Percentiles rank a stretch among this genome's conserved stretches.
phyloP scores from a whole-genome alignment of 2,113 vertebrate genomes.

The Leucoraja erinaceus region DNA sequence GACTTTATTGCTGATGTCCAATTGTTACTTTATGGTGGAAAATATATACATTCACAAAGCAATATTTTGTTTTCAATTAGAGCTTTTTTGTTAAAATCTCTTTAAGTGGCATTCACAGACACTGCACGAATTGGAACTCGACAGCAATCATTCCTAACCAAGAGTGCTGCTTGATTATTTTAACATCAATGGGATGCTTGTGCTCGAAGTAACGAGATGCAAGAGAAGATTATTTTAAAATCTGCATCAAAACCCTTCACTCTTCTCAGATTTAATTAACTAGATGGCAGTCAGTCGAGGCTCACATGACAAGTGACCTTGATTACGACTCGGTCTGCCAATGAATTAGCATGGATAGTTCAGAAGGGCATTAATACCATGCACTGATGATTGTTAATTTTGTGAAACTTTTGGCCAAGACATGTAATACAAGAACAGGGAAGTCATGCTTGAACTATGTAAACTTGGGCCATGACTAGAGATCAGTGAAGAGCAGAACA shows the following conservation, averaged over 20 bases:
- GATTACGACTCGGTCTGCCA: not conserved
- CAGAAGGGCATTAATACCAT: not conserved
- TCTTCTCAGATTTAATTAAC: not conserved
- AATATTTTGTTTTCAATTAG: not conserved
- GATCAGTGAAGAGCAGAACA: no score
- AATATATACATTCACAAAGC: not conserved
- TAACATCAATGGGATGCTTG: no score
- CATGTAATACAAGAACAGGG: no score
- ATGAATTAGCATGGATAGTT: not conserved
- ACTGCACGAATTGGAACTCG: not conserved
- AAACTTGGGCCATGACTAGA: no score
- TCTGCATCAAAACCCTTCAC: not conserved
- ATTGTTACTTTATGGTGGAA: not conserved
- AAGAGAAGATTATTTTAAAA: not conserved
- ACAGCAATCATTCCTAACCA: not conserved
- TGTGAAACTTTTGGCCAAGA: not conserved
- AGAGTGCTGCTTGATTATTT: constrained; percentile 15
- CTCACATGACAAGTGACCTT: not conserved
- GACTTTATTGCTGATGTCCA: not conserved
- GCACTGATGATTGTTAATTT: no score
- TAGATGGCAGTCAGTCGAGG: not conserved
- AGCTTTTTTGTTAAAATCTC: not conserved
- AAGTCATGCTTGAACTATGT: no score
- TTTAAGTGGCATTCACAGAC: not conserved
- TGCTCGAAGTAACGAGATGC: not conserved